Percentiles rank a stretch among this genome's conserved stretches.
These are phyloP conservation scores for Lepilemur ruficaudatus DNA, from an alignment of 2,797 vertebrate species.

Conservation along the genomic window DNA sequence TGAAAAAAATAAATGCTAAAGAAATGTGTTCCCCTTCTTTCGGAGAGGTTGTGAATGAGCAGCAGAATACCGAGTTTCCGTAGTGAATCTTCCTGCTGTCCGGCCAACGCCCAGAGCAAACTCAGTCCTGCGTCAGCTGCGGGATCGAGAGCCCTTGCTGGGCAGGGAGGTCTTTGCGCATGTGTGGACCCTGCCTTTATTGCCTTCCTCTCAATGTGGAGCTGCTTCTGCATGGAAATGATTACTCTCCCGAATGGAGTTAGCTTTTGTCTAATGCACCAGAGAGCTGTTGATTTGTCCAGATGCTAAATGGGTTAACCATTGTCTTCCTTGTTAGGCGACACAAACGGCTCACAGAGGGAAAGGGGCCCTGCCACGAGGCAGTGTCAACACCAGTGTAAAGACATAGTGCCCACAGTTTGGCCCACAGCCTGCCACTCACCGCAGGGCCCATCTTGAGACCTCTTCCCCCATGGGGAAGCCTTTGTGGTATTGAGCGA, in stretches of 20 bases:
- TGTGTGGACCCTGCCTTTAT: not conserved
- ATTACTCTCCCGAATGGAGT: not conserved
- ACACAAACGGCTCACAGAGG: not conserved
- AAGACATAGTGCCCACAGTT: not conserved
- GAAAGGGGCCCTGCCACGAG: not conserved
- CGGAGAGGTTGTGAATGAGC: conserved; percentile 38
- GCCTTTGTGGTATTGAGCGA: not conserved
- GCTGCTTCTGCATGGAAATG: conserved; percentile 51
- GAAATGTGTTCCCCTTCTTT: not conserved
- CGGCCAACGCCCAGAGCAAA: conserved; percentile 21
- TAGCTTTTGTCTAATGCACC: not conserved
- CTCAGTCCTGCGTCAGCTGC: not conserved
- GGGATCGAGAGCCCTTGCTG: conserved; percentile 29
- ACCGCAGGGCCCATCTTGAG: not conserved
- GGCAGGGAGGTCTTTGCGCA: not conserved
- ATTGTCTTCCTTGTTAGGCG: not conserved
- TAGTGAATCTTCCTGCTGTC: not conserved
- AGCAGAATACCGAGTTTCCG: conserved; percentile 16
- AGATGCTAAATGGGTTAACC: not conserved
- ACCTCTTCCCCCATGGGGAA: not conserved
- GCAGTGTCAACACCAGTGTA: not conserved
- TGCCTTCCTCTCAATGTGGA: not conserved
- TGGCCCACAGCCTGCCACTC: not conserved
- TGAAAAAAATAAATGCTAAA: conserved; percentile 21
- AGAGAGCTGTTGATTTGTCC: not conserved